Evolutionary conservation across 2,888 invertebrate genomes (phyloP).

Genomic region (Cybosia mesomella): DNA sequence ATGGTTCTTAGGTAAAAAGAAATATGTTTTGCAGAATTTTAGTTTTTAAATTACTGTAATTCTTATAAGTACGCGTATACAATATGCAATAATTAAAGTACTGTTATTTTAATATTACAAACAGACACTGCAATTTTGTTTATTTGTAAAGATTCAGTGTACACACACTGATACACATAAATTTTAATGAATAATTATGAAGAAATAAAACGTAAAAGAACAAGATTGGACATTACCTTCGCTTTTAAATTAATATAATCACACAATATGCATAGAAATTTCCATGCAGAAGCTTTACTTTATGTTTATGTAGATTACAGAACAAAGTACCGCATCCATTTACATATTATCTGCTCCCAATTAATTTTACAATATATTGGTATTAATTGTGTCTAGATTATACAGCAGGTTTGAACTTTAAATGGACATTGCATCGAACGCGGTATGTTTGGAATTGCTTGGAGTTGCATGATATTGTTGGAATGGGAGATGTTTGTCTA

Average conservation of each 20-base stretch:
- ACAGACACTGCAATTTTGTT: no score
- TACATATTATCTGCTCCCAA: conserved; percentile 76
- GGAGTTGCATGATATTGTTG: not conserved
- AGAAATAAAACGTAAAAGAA: no score
- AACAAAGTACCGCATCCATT: conserved; percentile 67
- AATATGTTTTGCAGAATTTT: no score
- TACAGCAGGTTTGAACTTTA: conserved; percentile 56
- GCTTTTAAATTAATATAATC: conserved; percentile 15
- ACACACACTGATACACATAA: no score
- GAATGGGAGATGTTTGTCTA: not conserved
- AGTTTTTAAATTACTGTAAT: no score
- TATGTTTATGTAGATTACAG: conserved; percentile 47
- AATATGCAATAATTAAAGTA: no score
- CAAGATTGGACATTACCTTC: conserved; percentile 6
- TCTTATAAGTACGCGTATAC: no score
- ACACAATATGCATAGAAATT: conserved; percentile 25
- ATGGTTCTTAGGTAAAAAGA: no score
- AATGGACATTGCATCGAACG: conserved; percentile 29
- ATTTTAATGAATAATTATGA: no score
- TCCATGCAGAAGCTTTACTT: conserved; percentile 24
- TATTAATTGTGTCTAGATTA: conserved; percentile 65
- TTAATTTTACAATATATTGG: conserved; percentile 78
- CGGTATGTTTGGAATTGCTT: conserved; percentile 16
- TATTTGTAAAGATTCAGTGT: no score
- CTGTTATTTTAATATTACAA: no score